Percentiles rank a stretch among this genome's conserved stretches.
Evolutionary conservation across 2,797 vertebrate species (phyloP).

Genomic region (Helostoma temminkii): DNA sequence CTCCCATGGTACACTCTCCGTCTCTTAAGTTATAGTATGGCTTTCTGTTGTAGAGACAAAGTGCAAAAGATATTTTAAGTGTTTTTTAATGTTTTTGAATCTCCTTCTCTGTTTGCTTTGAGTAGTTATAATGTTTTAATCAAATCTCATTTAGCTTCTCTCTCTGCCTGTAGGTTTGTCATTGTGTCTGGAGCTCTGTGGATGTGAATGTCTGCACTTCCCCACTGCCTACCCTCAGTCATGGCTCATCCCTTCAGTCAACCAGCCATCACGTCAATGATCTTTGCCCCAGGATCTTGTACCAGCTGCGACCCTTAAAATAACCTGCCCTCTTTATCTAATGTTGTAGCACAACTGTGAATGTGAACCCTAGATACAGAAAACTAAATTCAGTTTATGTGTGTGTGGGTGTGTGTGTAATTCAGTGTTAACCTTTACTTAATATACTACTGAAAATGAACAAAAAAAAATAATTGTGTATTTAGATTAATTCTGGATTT

Average conservation of each 20-base stretch:
- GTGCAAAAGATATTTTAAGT: too few relatives aligned
- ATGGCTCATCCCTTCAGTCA: conserved; percentile 85
- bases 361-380: conserved; percentile 93
- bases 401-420: conserved; percentile 87
- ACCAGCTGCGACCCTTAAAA: conserved; percentile 40
- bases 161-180: conserved; percentile 80
- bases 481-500: conserved; percentile 88
- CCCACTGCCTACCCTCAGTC: conserved; percentile 81
- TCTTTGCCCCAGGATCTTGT: conserved; percentile 53
- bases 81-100: too few relatives aligned
- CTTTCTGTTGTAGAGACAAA: too few relatives aligned
- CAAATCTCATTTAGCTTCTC: neutral
- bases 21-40: neutral
- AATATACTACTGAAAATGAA: conserved; percentile 79
- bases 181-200: conserved; percentile 88
- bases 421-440: conserved; percentile 95
- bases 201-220: conserved; percentile 83
- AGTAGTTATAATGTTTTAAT: neutral
- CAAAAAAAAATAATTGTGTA: conserved; percentile 82
- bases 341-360: conserved; percentile 97
- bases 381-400: conserved; percentile 78
- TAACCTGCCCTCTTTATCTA: conserved; percentile 84
- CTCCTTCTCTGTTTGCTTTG: neutral
- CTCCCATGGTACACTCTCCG: conserved; percentile 51
- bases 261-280: conserved; percentile 80